phyloP scores from a whole-genome alignment of 2,888 invertebrate species.

The Hirudinaria manillensis region DNA sequence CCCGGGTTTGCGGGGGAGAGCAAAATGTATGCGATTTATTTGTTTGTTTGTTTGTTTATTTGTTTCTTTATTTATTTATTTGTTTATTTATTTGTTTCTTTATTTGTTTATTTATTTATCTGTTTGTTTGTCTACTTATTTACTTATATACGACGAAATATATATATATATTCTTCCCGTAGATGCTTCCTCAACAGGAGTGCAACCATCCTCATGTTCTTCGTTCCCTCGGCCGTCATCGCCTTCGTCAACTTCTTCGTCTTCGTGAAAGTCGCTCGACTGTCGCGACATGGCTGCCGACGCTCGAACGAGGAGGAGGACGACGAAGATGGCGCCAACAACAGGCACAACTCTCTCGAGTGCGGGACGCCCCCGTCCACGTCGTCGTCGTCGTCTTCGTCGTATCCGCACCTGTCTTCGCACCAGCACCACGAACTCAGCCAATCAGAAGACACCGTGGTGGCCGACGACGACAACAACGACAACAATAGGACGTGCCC shows the following conservation, averaged over 20 bases:
- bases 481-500: background rate
- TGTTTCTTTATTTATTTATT: too few relatives aligned
- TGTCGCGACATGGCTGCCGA: background rate
- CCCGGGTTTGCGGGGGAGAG: background rate
- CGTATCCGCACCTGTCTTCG: background rate
- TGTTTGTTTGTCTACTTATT: too few relatives aligned
- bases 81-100: too few relatives aligned
- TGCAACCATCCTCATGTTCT: conserved; percentile 21
- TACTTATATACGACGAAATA: too few relatives aligned
- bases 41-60: too few relatives aligned
- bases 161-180: background rate
- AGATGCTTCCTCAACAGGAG: conserved; percentile 24
- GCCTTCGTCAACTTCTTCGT: conserved; percentile 26
- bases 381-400: background rate
- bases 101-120: too few relatives aligned
- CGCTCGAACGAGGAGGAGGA: background rate
- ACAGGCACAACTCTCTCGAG: background rate
- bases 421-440: background rate
- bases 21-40: conserved; percentile 10
- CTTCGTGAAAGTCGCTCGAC: conserved; percentile 4
- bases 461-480: background rate
- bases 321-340: conserved; percentile 4
- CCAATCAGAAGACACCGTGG: background rate
- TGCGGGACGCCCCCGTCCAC: background rate
- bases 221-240: conserved; percentile 18